Conservation (phyloP, 2,797 vertebrate genomes). For the Molossus alvarezi region DNA sequence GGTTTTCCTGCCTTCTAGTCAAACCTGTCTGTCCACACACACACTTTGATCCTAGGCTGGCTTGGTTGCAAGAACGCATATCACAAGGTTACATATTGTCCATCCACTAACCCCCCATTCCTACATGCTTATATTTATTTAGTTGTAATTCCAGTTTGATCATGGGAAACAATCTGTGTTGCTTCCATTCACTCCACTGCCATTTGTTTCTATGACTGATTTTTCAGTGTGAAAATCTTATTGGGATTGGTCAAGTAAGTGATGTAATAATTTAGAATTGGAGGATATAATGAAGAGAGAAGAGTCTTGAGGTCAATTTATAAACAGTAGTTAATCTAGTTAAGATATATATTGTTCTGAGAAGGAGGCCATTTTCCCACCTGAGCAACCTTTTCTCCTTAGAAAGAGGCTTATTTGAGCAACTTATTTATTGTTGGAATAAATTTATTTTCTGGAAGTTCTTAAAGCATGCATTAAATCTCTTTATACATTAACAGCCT, state of each 20-base stretch:
- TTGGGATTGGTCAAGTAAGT: background rate
- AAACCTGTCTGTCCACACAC: too few relatives aligned
- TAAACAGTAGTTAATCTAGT: background rate
- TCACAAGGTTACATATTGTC: too few relatives aligned
- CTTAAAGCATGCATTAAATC: background rate
- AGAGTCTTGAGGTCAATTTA: background rate
- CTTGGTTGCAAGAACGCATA: too few relatives aligned
- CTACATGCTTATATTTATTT: too few relatives aligned
- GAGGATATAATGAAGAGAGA: background rate
- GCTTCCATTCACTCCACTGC: too few relatives aligned
- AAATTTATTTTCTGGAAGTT: background rate
- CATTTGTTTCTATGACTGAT: background rate
- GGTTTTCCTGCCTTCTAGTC: too few relatives aligned
- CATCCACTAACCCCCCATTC: too few relatives aligned
- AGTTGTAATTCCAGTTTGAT: too few relatives aligned
- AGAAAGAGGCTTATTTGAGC: background rate
- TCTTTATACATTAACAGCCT: background rate
- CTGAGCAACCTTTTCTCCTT: background rate
- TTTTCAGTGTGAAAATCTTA: background rate
- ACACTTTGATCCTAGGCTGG: too few relatives aligned
- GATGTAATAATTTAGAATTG: background rate
- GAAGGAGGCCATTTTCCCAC: background rate
- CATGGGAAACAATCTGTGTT: too few relatives aligned
- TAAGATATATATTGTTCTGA: background rate
- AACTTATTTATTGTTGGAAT: background rate